Evolutionary conservation across 2,888 invertebrate species (phyloP), one percentile per base, ranked within the genome.

Genomic region (Digitonthophagus gazella): DNA sequence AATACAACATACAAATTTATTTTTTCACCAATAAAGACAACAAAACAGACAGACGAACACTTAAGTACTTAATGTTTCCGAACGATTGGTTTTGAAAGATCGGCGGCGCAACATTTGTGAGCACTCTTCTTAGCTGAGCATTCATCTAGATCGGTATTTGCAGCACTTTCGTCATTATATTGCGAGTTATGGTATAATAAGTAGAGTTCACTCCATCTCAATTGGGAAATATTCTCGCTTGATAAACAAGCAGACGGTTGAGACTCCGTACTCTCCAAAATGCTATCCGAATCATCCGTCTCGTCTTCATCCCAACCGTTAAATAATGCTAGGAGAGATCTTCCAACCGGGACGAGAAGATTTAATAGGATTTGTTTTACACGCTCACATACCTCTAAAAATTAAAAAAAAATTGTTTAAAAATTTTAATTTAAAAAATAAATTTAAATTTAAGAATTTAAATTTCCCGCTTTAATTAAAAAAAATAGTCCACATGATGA

Each of bases 131-230:
- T 44, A 8, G 28, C 28, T 11, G 28, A 44, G 28, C 28, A 44
- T 11, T 44, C 28, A 11, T 44, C 28, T 11, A 44, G 6, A 15
- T 58, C 61, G 4, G 18, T 20, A 19, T 18, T 61, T 15, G 61
- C 61, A n/a, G 61, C 20, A 19, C 61, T 61, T 20, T 61, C 61
- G n/a, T 61, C 61, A 19, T 61, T 61, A n/a, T 18, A 61, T 4
- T 61, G 61, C 4, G 61, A 4, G 18, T 61, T 61, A n/a, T 61
- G 61, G 18, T 61, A 61, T 5, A 61, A 19, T 5, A 61, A 19
- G 20, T 61, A 61, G 5, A 61, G 15, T 61, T 61, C 61, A 14
- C 61, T 61, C 61, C 61, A 61, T 61, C 61, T 16, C n/a, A 61
- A 20, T 8, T 20, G 20, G 6, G 61, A 6, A 16, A 57, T 16